Evolutionary conservation across 2,888 invertebrate genomes (phyloP), one percentile per base, ranked within the genome.

Genomic region (Helicoverpa assulta): DNA sequence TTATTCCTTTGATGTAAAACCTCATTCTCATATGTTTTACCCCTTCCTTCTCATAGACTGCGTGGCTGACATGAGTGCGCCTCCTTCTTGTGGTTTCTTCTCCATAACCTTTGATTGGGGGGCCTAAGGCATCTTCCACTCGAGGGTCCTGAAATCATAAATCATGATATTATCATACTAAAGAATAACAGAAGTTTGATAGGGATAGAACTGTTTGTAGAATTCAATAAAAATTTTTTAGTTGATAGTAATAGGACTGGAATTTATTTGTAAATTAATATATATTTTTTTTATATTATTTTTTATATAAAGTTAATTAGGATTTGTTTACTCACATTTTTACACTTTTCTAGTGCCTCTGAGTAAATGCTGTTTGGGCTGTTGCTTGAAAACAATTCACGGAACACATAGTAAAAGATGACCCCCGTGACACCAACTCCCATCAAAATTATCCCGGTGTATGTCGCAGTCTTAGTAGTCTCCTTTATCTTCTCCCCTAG

Each of bases 301-400:
- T n/a, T n/a, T n/a, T n/a, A 12, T 4, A 21, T 1, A 1, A 7
- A 47, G 47, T 53, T 1, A 37, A 26, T 18, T 26, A 53, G 7
- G 2, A 3, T 18, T 12, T 16, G 7, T 56, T 26, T 68, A 88
- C 94, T 91, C 83, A 96, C 96, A 85, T 97, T 96, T 81, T 97
- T 96, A 86, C 98, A 98, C 83, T 96, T 96, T 71, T 98, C 97
- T 21, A 98, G 95, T 1, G 99, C 98, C 83, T 97, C 96, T 19
- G 97, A 97, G 89, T 98, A 99, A 70, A 99, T 96, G 85, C 97
- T 98, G 91, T 98, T 98, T 0, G 98, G 97, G 90, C 99, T 99
- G 81, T 97, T 97, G 73, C 97, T 97, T 2, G 99, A 99, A 92
- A 99, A 98, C 29, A 99, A 93, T 92, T 99, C 99, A 73, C 97